A percentile compares a stretch with the other conserved stretches of the same genome.
Conservation (phyloP, 1,140 invertebrate genomes). For the Pantala flavescens region DNA sequence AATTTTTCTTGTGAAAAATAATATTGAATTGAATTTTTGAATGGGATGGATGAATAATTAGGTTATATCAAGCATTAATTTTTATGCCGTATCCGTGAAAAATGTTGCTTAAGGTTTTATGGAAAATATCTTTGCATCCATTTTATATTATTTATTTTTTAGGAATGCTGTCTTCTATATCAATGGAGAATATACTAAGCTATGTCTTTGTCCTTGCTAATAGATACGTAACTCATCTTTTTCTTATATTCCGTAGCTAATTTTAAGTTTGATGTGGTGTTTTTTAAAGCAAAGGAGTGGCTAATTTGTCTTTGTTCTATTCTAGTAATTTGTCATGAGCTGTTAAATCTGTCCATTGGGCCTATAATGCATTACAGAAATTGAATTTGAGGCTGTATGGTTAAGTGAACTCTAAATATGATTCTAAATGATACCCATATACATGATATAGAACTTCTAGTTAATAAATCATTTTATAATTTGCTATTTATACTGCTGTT, state of each 20-base stretch:
- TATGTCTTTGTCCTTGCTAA: background rate
- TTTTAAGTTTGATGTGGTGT: background rate
- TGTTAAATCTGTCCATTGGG: background rate
- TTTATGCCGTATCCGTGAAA: no score
- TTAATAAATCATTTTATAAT: no score
- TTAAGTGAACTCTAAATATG: no score
- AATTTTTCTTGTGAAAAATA: no score
- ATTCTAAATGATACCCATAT: no score
- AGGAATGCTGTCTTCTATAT: background rate
- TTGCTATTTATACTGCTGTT: no score
- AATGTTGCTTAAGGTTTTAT: no score
- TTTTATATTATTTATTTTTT: background rate
- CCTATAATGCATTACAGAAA: background rate
- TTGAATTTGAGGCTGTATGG: no score
- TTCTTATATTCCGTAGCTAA: background rate
- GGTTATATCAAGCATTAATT: no score
- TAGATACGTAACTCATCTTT: background rate
- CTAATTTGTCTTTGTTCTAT: constrained; percentile 5
- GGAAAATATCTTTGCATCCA: background rate
- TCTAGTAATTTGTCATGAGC: background rate
- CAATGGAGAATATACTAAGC: background rate
- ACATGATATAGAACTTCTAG: no score
- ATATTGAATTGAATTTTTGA: no score
- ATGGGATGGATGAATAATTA: no score
- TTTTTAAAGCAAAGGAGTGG: background rate